phyloP scores from a whole-genome alignment of 2,888 invertebrate genomes.

The Chydorus sphaericus region DNA sequence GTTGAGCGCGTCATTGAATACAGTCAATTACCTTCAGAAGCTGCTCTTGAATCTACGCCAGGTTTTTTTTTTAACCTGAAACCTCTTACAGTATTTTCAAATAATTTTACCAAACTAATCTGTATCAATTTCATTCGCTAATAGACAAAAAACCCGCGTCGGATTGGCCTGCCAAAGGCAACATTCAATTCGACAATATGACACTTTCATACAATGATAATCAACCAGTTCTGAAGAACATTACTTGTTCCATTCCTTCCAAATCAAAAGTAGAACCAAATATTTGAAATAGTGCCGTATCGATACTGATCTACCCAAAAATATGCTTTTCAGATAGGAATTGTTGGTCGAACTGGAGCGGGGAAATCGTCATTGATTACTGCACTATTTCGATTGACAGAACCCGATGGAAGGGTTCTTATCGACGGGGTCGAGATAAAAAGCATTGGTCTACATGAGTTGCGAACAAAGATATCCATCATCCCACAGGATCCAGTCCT shows the following conservation, averaged over 20 bases:
- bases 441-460: constrained; percentile 48
- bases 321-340: constrained; percentile 37
- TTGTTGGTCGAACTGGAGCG: constrained; percentile 71
- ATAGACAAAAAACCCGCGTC: constrained; percentile 30
- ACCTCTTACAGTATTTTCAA: not conserved
- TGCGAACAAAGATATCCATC: constrained; percentile 31
- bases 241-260: constrained; percentile 29
- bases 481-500: constrained; percentile 34
- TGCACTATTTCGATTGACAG: constrained; percentile 64
- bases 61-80: constrained; percentile 26
- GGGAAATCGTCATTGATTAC: constrained; percentile 66
- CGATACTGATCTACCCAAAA: too few species aligned
- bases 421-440: constrained; percentile 58
- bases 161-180: constrained; percentile 31
- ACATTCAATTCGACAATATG: constrained; percentile 21
- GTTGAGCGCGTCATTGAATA: constrained; percentile 77
- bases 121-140: constrained; percentile 21
- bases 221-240: constrained; percentile 31
- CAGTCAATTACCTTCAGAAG: constrained; percentile 54
- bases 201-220: constrained; percentile 31
- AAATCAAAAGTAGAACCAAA: constrained; percentile 36
- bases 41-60: constrained; percentile 42
- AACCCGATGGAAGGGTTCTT: constrained; percentile 57
- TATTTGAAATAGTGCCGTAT: too few species aligned
- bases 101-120: too few species aligned